These are phyloP conservation scores for Chionodraco myersi DNA, from an alignment of 2,113 vertebrate genomes.

Conservation along the genomic window DNA sequence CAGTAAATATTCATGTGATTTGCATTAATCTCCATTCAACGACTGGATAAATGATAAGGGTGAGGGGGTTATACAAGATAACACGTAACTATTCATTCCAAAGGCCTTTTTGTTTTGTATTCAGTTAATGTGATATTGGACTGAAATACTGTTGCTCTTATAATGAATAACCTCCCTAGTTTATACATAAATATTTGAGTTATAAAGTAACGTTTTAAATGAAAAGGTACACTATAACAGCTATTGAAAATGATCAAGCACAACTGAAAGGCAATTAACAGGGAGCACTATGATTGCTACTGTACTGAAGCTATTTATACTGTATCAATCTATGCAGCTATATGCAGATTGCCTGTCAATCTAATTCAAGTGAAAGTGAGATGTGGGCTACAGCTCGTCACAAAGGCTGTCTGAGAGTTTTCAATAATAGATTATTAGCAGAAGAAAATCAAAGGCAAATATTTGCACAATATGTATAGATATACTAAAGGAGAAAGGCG, in stretches of 20 bases:
- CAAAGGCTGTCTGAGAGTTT: neutral
- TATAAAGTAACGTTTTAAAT: slow-evolving; percentile 11
- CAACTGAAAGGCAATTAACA: slow-evolving; percentile 28
- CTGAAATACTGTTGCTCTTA: slow-evolving; percentile 22
- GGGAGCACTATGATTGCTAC: slow-evolving; percentile 3
- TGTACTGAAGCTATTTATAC: neutral
- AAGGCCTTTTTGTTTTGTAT: slow-evolving; percentile 35
- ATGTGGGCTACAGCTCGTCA: neutral
- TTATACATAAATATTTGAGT: neutral
- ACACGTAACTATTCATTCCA: slow-evolving; percentile 42
- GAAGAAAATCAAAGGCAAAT: neutral
- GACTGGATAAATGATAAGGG: slow-evolving; percentile 56
- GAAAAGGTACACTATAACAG: neutral
- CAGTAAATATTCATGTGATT: slow-evolving; percentile 68
- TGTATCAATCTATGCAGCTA: neutral
- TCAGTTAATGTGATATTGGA: slow-evolving; percentile 21
- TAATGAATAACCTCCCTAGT: slow-evolving; percentile 9
- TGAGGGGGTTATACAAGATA: slow-evolving; percentile 39
- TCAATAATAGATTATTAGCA: slow-evolving; percentile 3
- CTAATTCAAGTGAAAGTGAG: slow-evolving; percentile 26
- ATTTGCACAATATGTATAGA: neutral
- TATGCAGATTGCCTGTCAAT: slow-evolving; percentile 6
- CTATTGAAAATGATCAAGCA: neutral
- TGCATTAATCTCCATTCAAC: slow-evolving; percentile 66
- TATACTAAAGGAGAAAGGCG: neutral